A percentile compares a stretch with the other conserved stretches of the same genome.
phyloP scores from a whole-genome alignment of 2,797 vertebrate genomes.

The Enteromius afrohamiltoni region DNA sequence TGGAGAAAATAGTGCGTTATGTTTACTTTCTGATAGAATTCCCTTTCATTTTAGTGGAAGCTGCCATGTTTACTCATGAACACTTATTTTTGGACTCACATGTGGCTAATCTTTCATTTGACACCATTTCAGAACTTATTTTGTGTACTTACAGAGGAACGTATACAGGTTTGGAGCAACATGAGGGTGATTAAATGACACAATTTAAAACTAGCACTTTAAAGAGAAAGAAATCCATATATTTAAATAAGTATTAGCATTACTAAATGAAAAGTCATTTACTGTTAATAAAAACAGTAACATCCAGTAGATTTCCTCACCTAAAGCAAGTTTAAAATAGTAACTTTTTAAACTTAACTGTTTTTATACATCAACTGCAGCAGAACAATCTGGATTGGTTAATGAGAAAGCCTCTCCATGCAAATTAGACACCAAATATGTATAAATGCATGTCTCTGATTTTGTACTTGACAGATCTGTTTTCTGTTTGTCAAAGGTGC shows the following conservation, averaged over 20 bases:
- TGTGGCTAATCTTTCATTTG: background rate
- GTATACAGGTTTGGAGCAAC: background rate
- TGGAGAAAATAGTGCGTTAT: background rate
- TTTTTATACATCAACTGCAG: background rate
- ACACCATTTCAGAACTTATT: background rate
- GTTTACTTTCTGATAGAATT: background rate
- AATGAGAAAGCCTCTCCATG: background rate
- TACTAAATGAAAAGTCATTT: background rate
- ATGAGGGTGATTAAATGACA: background rate
- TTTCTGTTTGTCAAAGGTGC: conserved; percentile 27
- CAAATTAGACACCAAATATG: conserved; percentile 2
- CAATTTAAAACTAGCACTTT: background rate
- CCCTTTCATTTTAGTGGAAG: background rate
- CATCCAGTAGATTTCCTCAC: background rate
- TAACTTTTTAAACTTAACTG: no score
- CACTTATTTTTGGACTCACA: background rate
- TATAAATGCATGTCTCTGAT: conserved; percentile 27
- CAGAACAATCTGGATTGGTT: background rate
- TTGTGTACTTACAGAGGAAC: background rate
- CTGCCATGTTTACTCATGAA: background rate
- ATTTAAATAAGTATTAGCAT: no score
- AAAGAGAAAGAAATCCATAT: background rate
- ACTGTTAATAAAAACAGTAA: background rate
- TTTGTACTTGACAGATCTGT: conserved; percentile 16
- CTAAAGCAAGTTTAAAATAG: background rate